Conservation (phyloP, 2,888 invertebrate genomes). For the Polia nebulosa region DNA sequence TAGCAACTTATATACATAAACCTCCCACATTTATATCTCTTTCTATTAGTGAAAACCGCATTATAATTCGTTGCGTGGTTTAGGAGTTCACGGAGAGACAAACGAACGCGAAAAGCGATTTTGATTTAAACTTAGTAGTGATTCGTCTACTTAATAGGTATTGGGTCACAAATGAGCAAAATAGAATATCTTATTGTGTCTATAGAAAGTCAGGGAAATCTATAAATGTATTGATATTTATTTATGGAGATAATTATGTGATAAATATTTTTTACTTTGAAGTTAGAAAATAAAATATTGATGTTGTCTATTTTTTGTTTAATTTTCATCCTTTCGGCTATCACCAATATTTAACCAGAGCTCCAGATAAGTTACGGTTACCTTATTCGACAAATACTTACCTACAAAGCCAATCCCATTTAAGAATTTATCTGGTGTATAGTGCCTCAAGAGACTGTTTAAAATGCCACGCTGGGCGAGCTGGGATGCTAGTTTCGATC, state of each 20-base stretch:
- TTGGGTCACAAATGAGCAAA: conserved; percentile 15
- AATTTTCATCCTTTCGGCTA: background rate
- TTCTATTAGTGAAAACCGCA: no score
- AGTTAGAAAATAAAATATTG: conserved; percentile 61
- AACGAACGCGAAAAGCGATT: no score
- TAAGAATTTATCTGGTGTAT: background rate
- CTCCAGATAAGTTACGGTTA: background rate
- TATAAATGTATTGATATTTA: conserved; percentile 45
- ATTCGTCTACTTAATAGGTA: background rate
- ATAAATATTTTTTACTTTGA: conserved; percentile 63
- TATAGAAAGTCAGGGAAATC: conserved; percentile 6
- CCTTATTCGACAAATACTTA: background rate
- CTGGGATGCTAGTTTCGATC: no score
- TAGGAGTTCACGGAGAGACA: no score
- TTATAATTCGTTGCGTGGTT: no score
- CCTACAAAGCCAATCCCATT: background rate
- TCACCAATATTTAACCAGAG: background rate
- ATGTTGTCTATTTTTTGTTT: conserved; percentile 56
- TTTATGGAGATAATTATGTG: conserved; percentile 50
- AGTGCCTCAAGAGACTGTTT: no score
- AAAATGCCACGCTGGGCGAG: no score
- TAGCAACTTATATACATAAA: no score
- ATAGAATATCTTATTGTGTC: conserved; percentile 12
- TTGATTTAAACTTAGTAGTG: background rate
- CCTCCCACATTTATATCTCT: no score